Evolutionary conservation across 2,888 invertebrate genomes (phyloP), one percentile per base, ranked within the genome.

Genomic region (Megamerina dolium): DNA sequence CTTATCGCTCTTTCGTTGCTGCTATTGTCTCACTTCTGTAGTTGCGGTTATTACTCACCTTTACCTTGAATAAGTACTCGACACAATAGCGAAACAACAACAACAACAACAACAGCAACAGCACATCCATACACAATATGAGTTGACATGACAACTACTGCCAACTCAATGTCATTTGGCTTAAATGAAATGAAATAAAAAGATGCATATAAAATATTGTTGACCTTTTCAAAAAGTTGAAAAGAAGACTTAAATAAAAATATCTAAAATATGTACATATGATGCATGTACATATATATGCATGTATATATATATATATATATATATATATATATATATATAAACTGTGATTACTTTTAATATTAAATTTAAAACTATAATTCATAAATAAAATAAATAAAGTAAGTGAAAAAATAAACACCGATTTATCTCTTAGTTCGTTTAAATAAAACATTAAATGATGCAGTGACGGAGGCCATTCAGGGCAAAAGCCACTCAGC

Each of bases 1-100:
- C n/a, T n/a, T n/a, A n/a, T n/a, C n/a, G n/a, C n/a, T n/a, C n/a
- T n/a, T n/a, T n/a, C 8, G 6, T 23, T 23, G 23, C 10, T 23
- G 8, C 23, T 23, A 8, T 23, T 23, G 6, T 6, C 10, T 23
- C 10, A 10, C 23, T 10, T n/a, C 9, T 31, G 13, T 14, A 31
- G 31, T 31, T 31, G 31, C 5, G 31, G 31, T 31, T 31, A 9
- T 16, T 13, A 5, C 13, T 31, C 31, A 31, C 31, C 31, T 31
- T 31, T 31, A 31, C 31, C 31, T 31, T 31, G 31, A 31, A 31
- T 13, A 31, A 16, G 31, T 10, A 31, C 31, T 31, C 31, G 16
- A 14, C 31, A 10, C 10, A 21, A 12, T 3, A 10, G 5, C 13
- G 20, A 12, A 23, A 12, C 36, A 35, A 19, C 19, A 21, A 35